Evolutionary conservation across 2,888 invertebrate species (phyloP).

Genomic region (Rambutsinella grinnellia): DNA sequence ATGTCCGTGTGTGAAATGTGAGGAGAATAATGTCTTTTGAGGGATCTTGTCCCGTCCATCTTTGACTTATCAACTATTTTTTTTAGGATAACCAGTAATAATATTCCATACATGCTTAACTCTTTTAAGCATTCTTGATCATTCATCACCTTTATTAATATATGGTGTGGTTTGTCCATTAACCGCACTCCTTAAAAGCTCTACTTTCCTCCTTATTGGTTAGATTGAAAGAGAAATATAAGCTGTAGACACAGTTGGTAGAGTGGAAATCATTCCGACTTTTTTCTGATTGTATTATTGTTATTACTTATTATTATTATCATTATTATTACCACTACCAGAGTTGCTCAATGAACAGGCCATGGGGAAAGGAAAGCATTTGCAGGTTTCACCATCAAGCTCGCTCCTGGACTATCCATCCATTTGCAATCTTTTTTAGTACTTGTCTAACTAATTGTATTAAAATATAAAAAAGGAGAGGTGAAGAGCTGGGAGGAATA

Average conservation of each 20-base stretch:
- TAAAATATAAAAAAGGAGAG: conserved; percentile 2
- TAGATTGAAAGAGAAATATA: too few species aligned
- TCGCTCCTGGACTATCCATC: background rate
- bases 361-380: background rate
- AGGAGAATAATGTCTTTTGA: background rate
- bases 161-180: too few species aligned
- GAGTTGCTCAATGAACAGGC: background rate
- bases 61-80: background rate
- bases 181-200: too few species aligned
- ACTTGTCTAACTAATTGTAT: conserved; percentile 19
- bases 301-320: conserved; percentile 25
- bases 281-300: background rate
- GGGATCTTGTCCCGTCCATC: background rate
- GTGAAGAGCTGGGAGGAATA: background rate
- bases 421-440: conserved; percentile 17
- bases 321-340: background rate
- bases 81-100: background rate
- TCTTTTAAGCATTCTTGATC: background rate
- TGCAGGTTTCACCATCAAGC: background rate
- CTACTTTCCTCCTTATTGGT: too few species aligned
- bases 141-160: too few species aligned
- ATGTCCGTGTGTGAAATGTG: background rate
- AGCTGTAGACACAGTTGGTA: too few species aligned
- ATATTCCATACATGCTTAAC: background rate
- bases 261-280: background rate